Evolutionary conservation across 2,797 vertebrate species (phyloP).

Genomic region (Falco peregrinus): DNA sequence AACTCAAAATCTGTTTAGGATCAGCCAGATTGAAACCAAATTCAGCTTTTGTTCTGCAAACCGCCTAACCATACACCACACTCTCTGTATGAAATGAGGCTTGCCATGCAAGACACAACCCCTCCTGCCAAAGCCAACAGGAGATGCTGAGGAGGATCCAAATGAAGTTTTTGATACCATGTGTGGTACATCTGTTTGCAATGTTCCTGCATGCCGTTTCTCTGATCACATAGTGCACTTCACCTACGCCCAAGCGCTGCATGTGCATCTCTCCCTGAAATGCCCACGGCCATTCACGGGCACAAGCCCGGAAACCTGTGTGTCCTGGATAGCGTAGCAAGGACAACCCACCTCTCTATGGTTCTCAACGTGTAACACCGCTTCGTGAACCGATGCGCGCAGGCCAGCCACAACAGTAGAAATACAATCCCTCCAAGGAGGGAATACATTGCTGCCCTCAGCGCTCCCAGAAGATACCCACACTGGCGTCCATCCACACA

Average conservation of each 20-base stretch:
- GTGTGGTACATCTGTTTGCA: not conserved
- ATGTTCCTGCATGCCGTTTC: not conserved
- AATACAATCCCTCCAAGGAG: not conserved
- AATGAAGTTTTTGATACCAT: not conserved
- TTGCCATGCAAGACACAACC: conserved; percentile 8
- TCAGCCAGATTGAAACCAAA: conserved; percentile 39
- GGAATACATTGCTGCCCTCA: not conserved
- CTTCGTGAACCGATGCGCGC: not conserved
- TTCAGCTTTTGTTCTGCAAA: conserved; percentile 36
- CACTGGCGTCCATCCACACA: not conserved
- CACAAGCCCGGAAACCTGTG: not conserved
- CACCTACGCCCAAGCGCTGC: not conserved
- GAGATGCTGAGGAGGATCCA: conserved; percentile 8
- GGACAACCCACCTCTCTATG: too few relatives aligned
- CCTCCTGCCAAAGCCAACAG: conserved; percentile 22
- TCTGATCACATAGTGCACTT: not conserved
- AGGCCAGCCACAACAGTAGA: not conserved
- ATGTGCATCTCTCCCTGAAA: not conserved
- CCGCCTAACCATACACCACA: not conserved
- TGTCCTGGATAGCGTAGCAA: too few relatives aligned
- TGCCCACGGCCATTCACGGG: accelerated
- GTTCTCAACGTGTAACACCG: not conserved
- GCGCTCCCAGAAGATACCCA: accelerated
- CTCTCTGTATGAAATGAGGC: not conserved
- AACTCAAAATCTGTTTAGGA: not conserved